phyloP scores from a whole-genome alignment of 2,797 vertebrate species.

The Cynodonichthys magdalenae region DNA sequence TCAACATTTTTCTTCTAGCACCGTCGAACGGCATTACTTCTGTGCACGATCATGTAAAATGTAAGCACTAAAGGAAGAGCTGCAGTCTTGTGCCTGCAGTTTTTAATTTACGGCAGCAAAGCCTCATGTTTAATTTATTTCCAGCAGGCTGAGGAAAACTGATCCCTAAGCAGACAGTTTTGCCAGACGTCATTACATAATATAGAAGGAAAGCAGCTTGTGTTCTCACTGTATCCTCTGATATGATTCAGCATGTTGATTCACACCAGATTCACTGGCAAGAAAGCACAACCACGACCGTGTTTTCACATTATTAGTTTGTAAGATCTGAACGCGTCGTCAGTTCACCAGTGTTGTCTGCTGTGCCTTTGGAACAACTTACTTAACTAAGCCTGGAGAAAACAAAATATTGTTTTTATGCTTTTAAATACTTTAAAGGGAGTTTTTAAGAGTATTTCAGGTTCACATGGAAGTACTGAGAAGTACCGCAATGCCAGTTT shows the following conservation, averaged over 20 bases:
- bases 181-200: slow-evolving; percentile 44
- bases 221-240: slow-evolving; percentile 41
- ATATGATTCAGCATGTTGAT: slow-evolving; percentile 37
- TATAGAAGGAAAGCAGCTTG: slow-evolving; percentile 27
- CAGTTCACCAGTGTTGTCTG: too few relatives aligned
- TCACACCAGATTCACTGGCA: slow-evolving; percentile 18
- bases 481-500: too few relatives aligned
- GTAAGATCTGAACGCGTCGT: too few relatives aligned
- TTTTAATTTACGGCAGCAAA: slow-evolving; percentile 30
- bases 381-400: too few relatives aligned
- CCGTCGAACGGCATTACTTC: neutral
- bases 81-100: neutral
- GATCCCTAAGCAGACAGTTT: slow-evolving; percentile 27
- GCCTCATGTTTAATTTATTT: slow-evolving; percentile 45
- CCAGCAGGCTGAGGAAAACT: slow-evolving; percentile 13
- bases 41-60: neutral
- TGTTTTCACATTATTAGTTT: neutral
- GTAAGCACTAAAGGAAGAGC: neutral
- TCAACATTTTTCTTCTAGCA: too few relatives aligned
- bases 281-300: neutral
- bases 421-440: too few relatives aligned
- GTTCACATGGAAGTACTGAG: too few relatives aligned
- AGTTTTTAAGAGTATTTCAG: too few relatives aligned
- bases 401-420: too few relatives aligned
- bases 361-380: too few relatives aligned